Conservation (phyloP, 2,888 invertebrate genomes). For the Callosobruchus maculatus region DNA sequence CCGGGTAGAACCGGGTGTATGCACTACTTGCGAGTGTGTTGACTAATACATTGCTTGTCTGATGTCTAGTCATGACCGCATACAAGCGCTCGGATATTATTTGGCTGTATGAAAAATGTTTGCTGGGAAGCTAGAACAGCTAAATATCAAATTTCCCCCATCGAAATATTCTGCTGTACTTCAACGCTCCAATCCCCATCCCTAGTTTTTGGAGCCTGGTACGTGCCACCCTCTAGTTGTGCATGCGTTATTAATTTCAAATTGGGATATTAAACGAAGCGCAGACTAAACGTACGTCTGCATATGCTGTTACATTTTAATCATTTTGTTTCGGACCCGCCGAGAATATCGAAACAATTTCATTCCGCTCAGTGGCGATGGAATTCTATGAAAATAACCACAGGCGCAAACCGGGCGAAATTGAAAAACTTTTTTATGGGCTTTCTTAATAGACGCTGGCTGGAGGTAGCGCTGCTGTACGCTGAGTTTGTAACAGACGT, state of each 20-base stretch:
- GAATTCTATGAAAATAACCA: not conserved
- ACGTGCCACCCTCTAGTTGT: not conserved
- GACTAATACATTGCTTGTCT: no score
- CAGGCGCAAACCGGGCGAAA: not conserved
- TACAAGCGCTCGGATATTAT: no score
- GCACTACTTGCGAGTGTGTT: no score
- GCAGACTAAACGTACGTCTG: not conserved
- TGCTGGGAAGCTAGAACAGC: no score
- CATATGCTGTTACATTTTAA: not conserved
- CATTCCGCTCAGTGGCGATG: not conserved
- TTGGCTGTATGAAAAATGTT: no score
- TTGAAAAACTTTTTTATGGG: not conserved
- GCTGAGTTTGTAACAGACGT: not conserved
- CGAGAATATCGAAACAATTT: not conserved
- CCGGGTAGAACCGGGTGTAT: no score
- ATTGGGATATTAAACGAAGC: not conserved
- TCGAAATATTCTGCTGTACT: no score
- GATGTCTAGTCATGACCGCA: no score
- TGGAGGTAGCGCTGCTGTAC: not conserved
- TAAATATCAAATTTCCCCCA: no score
- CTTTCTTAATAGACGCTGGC: not conserved
- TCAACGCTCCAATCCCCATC: no score
- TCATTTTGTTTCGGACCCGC: not conserved
- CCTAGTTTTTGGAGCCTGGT: not conserved
- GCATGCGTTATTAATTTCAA: not conserved